Conservation (phyloP, 2,888 invertebrate genomes). For the Podotricha telesiphe region DNA sequence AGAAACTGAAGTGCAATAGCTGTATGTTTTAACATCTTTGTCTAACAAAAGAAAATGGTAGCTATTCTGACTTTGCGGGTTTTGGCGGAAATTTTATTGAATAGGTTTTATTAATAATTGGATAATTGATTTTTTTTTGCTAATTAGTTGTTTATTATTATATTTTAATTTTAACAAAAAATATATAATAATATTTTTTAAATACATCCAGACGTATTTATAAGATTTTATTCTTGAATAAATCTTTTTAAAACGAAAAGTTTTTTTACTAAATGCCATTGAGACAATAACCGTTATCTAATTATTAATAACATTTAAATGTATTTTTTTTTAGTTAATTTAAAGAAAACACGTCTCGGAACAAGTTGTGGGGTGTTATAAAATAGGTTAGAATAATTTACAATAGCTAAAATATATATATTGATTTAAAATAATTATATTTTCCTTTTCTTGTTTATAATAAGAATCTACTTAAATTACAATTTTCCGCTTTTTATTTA, state of each 20-base stretch:
- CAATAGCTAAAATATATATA: conserved; percentile 17
- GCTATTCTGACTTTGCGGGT: conserved; percentile 36
- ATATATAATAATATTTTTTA: conserved; percentile 17
- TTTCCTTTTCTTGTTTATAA: not conserved
- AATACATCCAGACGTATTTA: not conserved
- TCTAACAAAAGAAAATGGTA: conserved; percentile 27
- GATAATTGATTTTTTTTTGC: conserved; percentile 37
- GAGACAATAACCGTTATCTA: conserved; percentile 36
- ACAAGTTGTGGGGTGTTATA: conserved; percentile 9
- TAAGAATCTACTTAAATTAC: not conserved
- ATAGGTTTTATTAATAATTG: conserved; percentile 29
- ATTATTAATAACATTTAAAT: conserved; percentile 33
- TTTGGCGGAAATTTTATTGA: conserved; percentile 16
- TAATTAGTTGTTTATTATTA: conserved; percentile 27
- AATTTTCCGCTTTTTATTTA: too few relatives aligned
- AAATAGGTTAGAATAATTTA: conserved; percentile 16
- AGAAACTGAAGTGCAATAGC: conserved; percentile 22
- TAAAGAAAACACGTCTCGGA: conserved; percentile 12
- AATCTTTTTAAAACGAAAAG: conserved; percentile 35
- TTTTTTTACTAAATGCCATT: conserved; percentile 30
- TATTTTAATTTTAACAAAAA: conserved; percentile 18
- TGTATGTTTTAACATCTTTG: conserved; percentile 19
- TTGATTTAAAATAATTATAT: not conserved
- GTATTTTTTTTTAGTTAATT: not conserved
- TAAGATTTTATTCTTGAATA: conserved; percentile 27